Evolutionary conservation across 1,140 invertebrate species (phyloP).

Genomic region (Ylistrum balloti): DNA sequence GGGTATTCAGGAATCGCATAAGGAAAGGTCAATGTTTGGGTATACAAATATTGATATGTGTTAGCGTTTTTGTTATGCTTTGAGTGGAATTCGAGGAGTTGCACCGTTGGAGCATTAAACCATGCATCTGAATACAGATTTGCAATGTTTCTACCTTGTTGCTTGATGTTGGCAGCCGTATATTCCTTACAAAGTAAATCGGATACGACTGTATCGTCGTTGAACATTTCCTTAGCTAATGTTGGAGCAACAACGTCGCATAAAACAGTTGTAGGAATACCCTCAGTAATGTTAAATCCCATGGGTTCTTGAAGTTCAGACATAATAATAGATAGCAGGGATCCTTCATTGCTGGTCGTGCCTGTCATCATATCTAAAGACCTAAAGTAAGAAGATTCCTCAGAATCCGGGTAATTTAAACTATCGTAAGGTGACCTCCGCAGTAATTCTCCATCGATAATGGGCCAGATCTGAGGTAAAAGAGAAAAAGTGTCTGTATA

Average conservation of each 20-base stretch:
- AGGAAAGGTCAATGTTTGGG: background rate
- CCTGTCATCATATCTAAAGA: conserved; percentile 64
- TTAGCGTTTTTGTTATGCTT: background rate
- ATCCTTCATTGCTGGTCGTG: conserved; percentile 55
- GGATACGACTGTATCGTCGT: conserved; percentile 7
- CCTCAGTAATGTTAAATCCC: conserved; percentile 47
- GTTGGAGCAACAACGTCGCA: conserved; percentile 53
- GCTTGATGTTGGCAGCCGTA: background rate
- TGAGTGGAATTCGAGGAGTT: conserved; percentile 51
- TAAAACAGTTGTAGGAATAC: conserved; percentile 56
- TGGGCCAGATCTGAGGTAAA: conserved; percentile 39
- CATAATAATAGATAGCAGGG: conserved; percentile 40
- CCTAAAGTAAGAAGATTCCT: conserved; percentile 44
- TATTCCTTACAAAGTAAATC: conserved; percentile 58
- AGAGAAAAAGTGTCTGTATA: background rate
- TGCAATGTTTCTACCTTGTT: conserved; percentile 54
- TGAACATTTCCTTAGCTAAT: conserved; percentile 57
- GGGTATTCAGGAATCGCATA: background rate
- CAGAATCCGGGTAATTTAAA: conserved; percentile 22
- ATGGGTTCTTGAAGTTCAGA: conserved; percentile 44
- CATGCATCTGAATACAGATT: conserved; percentile 59
- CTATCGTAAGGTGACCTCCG: conserved; percentile 18
- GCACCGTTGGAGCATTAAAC: conserved; percentile 52
- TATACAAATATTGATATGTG: conserved; percentile 63
- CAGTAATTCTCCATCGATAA: conserved; percentile 59